Percentiles rank a stretch among this genome's conserved stretches.
Conservation (phyloP, 2,113 vertebrate species). For the Gallinago undulata region DNA sequence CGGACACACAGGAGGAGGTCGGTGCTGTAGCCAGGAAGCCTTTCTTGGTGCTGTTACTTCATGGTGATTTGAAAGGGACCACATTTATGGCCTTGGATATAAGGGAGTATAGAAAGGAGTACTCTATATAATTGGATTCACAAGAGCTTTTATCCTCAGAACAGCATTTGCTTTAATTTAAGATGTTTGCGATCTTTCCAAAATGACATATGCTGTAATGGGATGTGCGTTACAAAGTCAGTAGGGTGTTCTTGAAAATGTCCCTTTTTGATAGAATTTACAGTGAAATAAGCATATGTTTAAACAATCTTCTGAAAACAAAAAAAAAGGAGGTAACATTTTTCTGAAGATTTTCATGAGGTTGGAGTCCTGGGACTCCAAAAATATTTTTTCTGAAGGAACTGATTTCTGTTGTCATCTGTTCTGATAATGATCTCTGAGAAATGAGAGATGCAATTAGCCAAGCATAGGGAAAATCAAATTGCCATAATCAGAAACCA, state of each 20-base stretch:
- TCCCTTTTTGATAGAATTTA: background rate
- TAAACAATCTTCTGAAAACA: background rate
- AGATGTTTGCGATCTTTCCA: background rate
- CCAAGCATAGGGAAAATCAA: background rate
- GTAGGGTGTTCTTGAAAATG: background rate
- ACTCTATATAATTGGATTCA: background rate
- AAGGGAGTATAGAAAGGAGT: background rate
- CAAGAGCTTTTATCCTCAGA: background rate
- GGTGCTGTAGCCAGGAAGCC: background rate
- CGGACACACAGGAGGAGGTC: background rate
- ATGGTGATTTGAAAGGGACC: background rate
- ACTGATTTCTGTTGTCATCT: background rate
- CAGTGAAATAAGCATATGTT: background rate
- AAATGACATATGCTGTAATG: background rate
- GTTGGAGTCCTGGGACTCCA: background rate
- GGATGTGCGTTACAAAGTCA: background rate
- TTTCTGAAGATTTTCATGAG: background rate
- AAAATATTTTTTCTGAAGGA: background rate
- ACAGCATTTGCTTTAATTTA: background rate
- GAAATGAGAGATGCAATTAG: constrained; percentile 33
- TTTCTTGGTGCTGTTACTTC: background rate
- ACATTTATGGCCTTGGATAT: background rate
- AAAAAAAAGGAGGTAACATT: background rate
- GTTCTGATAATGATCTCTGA: background rate
- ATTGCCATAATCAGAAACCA: constrained; percentile 10